phyloP scores from a whole-genome alignment of 2,888 invertebrate species.

The Nipponacmea schrenckii region DNA sequence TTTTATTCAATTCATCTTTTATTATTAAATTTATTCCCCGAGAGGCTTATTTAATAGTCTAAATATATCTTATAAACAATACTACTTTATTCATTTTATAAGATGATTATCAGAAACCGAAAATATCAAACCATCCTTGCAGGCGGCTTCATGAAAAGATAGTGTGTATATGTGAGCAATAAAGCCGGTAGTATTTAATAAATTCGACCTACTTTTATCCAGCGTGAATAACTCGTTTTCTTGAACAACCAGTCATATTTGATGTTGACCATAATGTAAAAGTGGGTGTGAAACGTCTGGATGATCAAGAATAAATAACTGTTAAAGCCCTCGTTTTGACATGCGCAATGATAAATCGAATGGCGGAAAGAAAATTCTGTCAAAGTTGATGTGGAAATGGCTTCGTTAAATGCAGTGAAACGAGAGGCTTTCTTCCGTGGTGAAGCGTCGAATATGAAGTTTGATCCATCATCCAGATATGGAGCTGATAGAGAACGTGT shows the following conservation, averaged over 20 bases:
- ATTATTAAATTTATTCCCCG: too few species aligned
- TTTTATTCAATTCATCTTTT: too few species aligned
- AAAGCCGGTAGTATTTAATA: slow-evolving; percentile 6
- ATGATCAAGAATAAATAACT: background rate
- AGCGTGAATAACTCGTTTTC: background rate
- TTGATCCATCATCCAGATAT: slow-evolving; percentile 53
- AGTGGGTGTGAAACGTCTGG: background rate
- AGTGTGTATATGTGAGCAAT: too few species aligned
- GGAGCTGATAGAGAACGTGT: slow-evolving; percentile 37
- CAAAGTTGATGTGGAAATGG: background rate
- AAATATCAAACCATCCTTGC: too few species aligned
- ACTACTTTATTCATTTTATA: too few species aligned
- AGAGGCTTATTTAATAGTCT: too few species aligned
- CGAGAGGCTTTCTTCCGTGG: slow-evolving; percentile 61
- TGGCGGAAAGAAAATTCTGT: slow-evolving; percentile 2
- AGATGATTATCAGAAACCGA: too few species aligned
- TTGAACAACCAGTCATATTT: background rate
- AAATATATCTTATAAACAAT: too few species aligned
- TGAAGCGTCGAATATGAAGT: slow-evolving; percentile 47
- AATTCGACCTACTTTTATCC: background rate
- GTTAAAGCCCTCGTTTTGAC: background rate
- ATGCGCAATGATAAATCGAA: slow-evolving; percentile 3
- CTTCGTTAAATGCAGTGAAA: slow-evolving; percentile 55
- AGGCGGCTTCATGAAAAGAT: too few species aligned
- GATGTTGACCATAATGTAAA: background rate